A percentile compares a stretch with the other conserved stretches of the same genome.
Evolutionary conservation across 2,113 vertebrate genomes (phyloP).

Genomic region (Seriola aureovittata): DNA sequence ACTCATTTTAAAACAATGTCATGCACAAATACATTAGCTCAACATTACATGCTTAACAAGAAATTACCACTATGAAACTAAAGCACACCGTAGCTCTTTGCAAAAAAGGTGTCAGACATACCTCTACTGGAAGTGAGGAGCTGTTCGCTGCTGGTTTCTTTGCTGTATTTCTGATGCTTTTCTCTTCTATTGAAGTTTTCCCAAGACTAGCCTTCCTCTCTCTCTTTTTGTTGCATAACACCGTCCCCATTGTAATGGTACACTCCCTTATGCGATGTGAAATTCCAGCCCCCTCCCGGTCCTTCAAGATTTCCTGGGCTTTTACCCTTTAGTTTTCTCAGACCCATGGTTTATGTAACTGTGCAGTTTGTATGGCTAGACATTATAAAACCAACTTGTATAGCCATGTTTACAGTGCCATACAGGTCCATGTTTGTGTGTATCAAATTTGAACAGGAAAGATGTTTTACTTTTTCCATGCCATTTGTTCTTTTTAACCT

Average conservation of each 20-base stretch:
- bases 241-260: neutral
- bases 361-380: neutral
- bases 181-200: neutral
- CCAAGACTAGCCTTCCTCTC: neutral
- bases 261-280: neutral
- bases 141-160: neutral
- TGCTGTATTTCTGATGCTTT: neutral
- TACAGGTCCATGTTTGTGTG: neutral
- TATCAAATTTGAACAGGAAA: neutral
- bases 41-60: neutral
- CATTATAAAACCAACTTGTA: neutral
- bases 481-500: too few relatives aligned
- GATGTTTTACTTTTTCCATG: neutral
- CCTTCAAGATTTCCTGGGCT: neutral
- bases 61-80: neutral
- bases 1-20: too few relatives aligned
- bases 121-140: slow-evolving; percentile 26
- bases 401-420: neutral
- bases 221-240: neutral
- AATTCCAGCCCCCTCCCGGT: neutral
- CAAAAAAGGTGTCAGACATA: slow-evolving; percentile 17
- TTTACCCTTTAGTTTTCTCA: neutral
- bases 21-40: neutral
- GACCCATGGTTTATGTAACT: neutral
- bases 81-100: neutral